Base-by-base conservation (phyloP, 2,113 vertebrate species). In the human (Homo sapiens) region DNA sequence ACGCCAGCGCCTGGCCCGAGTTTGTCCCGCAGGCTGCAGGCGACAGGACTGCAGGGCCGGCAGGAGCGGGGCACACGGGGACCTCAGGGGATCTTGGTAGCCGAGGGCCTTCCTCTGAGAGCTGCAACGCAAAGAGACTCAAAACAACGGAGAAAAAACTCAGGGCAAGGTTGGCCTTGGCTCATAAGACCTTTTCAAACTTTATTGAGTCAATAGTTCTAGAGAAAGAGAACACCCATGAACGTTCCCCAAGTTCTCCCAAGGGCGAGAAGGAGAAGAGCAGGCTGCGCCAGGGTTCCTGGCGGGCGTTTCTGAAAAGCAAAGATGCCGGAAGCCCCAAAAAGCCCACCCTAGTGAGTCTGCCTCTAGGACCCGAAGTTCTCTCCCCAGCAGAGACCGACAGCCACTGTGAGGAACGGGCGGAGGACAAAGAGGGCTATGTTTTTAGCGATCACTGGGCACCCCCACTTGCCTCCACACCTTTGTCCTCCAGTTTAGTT, bases 171-270 rank as follows among this genome's bases (percentile, higher is more conserved):
- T 93, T 99, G 32, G 98, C 99, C 86, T 99, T 98, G 96, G 99
- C 99, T 22, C 99, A 99, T 35, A 99, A 99, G 97, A 99, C 99
- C 4, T 98, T 99, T 11, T 99, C 99, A 30, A 99, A 98, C 64
- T 98, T 99, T 48, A 99, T 99, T 97, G 99, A 99, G 97, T 98
- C 98, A 25, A 99, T 96, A 92, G 98, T 96, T 61, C 57, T 97
- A 76, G 99, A 99, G 73, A 99, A 99, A 94, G 99, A 99, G 82
- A 99, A 97, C 8, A 68, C 97, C 7, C 97, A 98, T 17, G 98
- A 99, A 40, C 38, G 78, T 40, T 80, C 95, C 13, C 97, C 93
- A 55, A 25, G 72, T 8, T 83, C 97, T 18, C 20, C 93, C 85
- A 98, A 98, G 96, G 96, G 40, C 4, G 98, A 98, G 80, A 98